Conservation (phyloP, 1,140 invertebrate genomes). For the Drosophila santomea region DNA sequence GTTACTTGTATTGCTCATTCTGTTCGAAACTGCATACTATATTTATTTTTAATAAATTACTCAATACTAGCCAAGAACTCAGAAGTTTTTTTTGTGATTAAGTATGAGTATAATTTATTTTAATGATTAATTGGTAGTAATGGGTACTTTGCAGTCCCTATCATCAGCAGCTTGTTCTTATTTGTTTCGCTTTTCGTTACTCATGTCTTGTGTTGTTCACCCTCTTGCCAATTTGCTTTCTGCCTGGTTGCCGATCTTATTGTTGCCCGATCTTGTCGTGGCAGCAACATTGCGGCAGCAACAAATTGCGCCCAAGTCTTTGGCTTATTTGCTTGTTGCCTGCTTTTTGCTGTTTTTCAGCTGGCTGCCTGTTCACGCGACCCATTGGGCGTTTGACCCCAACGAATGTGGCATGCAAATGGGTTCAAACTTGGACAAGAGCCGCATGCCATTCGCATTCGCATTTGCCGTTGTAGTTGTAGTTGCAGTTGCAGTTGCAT, state of each 20-base stretch:
- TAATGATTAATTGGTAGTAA: background rate
- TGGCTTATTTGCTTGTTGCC: constrained; percentile 23
- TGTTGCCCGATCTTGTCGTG: constrained; percentile 49
- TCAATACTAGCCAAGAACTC: too few relatives aligned
- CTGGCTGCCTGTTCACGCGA: constrained; percentile 31
- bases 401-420: constrained; percentile 50
- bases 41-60: background rate
- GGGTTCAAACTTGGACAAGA: constrained; percentile 49
- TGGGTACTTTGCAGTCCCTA: background rate
- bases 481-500: constrained; percentile 20
- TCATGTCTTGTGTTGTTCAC: constrained; percentile 6
- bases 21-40: background rate
- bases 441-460: constrained; percentile 27
- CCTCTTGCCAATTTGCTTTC: constrained; percentile 64
- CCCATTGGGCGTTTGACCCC: constrained; percentile 47
- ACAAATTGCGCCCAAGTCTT: constrained; percentile 44
- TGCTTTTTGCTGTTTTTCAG: constrained; percentile 20
- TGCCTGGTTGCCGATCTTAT: constrained; percentile 15
- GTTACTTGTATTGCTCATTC: background rate
- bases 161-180: background rate
- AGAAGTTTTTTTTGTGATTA: too few relatives aligned
- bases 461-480: background rate
- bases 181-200: constrained; percentile 26
- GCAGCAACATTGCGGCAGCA: background rate
- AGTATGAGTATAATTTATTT: background rate